Base-by-base conservation (phyloP, 2,113 vertebrate genomes). In the Pandion haliaetus region DNA sequence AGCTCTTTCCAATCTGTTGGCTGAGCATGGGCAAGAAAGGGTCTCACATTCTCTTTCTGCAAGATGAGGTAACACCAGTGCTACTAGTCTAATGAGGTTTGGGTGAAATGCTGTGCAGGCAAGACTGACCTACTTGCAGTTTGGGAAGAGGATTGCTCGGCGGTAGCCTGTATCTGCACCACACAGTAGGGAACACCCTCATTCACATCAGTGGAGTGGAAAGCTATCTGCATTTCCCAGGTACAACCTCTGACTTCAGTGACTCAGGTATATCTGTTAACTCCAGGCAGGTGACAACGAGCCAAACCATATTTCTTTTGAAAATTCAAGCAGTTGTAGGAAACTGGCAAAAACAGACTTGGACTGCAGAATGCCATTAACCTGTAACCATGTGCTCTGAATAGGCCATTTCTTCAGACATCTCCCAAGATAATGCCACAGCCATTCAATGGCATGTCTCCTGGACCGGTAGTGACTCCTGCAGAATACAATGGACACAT, bases 171-270 rank as follows among this genome's bases (percentile, higher is more conserved):
- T 82, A 54, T 71, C 93, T 91, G 59, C 63, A 74, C 12, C 38
- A 13, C 0, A 0, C 86, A 78, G 59, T 1, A 55, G 29, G 50
- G 42, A 83, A 40, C 0, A 0, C 18, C 12, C 14, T 38, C 18
- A 8, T 47, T 81, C 80, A 38, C 50, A 63, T 26, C 69, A 50
- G 47, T 17, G 38, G 50, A 73, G 72, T 21, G 59, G 72, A 88
- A 82, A 86, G 31, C 50, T 62, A 45, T 45, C 67, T 62, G 63
- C 42, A 44, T 55, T 67, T 93, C 47, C 50, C 79, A 90, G 55
- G 29, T 62, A 55, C 63, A 70, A 32, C 32, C 67, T 70, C 92
- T 73, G 45, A 73, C 62, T 90, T 70, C 32, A 74, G 36, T 26
- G 26, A 86, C 62, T 80, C 57, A 34, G 79, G 87, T 61, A 5